These are phyloP conservation scores for Tadarida brasiliensis DNA, from an alignment of 2,797 vertebrate genomes.

Conservation along the genomic window DNA sequence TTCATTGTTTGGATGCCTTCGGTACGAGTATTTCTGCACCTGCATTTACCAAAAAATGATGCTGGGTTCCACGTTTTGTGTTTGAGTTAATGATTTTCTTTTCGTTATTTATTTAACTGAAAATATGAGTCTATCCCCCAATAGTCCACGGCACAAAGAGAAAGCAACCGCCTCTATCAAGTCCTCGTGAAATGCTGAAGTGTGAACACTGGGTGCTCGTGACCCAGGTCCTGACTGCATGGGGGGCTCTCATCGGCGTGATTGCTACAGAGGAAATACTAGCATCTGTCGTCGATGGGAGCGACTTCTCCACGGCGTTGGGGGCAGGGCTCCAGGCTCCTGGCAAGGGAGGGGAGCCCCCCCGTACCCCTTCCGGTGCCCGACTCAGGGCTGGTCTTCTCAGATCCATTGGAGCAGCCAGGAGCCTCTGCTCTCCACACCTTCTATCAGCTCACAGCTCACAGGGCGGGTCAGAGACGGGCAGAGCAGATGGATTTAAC, in stretches of 20 bases:
- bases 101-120: neutral
- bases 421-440: neutral
- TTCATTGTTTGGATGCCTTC: too few relatives aligned
- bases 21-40: too few relatives aligned
- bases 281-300: rapidly evolving
- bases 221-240: too few relatives aligned
- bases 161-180: neutral
- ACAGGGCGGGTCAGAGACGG: too few relatives aligned
- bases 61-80: too few relatives aligned
- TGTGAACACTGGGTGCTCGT: too few relatives aligned
- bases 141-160: rapidly evolving
- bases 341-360: rapidly evolving
- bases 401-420: neutral
- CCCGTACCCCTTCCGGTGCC: rapidly evolving
- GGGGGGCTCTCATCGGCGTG: too few relatives aligned
- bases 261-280: neutral
- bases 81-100: neutral
- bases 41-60: too few relatives aligned
- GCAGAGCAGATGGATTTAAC: too few relatives aligned
- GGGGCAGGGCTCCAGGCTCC: neutral
- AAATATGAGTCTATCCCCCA: neutral
- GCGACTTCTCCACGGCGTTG: rapidly evolving
- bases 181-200: too few relatives aligned
- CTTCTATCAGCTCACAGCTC: too few relatives aligned
- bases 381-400: neutral